Evolutionary conservation across 2,113 vertebrate genomes (phyloP), one percentile per base, ranked within the genome.

Genomic region (Colistium nudipinnis): DNA sequence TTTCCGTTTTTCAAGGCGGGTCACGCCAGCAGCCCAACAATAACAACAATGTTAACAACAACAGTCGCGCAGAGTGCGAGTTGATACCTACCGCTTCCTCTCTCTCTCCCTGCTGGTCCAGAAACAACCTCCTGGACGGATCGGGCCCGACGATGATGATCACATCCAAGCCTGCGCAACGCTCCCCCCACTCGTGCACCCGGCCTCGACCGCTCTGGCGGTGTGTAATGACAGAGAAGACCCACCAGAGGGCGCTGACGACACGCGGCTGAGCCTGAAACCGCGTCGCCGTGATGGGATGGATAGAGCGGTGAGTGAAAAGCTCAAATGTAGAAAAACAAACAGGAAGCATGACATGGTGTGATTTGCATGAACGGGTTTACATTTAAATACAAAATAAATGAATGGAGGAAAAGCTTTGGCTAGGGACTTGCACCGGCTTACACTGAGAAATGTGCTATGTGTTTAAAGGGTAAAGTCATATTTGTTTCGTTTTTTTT

Each of bases 81-180:
- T 38, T 12, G 22, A 31, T 64, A 70, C 84, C 33, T 73, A 84
- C 88, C 56, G 35, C 16, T 30, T 11, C 39, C n/a, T 11, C 13
- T 1, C 9, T 43, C 38, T 11, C 41, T 55, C 25, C 47, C 25
- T n/a, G n/a, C 47, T 60, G 39, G 19, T 80, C 44, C 56, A 27
- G 9, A 53, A 38, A 60, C 53, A 19, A n/a, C 54, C 25, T 57
- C 41, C 38, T 2, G 36, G 1, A 62, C 22, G 5, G 22, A 30
- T 67, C 43, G n/a, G 55, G 60, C 65, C 71, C 0, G n/a, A 11
- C 1, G 51, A 27, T 43, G 25, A 54, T 5, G 59, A 49, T 39
- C 41, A 62, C 54, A 64, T 70, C 70, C 41, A 8, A 43, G 19
- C 11, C 62, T 39, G 36, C 52, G 12, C 41, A 9, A 22, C 51